Evolutionary conservation across 2,888 invertebrate genomes (phyloP), one percentile per base, ranked within the genome.

Genomic region (Papilio elwesi): DNA sequence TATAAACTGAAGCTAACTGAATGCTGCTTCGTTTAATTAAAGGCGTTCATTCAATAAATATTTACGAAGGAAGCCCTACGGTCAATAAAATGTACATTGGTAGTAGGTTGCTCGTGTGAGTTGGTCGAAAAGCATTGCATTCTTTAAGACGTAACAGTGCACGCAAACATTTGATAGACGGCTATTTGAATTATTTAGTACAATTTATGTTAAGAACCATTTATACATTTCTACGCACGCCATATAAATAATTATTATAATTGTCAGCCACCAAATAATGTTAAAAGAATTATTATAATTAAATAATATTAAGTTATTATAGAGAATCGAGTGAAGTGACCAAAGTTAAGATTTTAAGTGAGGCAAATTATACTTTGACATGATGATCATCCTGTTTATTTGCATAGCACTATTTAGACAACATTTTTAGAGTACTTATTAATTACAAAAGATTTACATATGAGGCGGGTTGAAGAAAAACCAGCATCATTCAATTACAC

Each of bases 171-270:
- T 70, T 75, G 73, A 74, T 75, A 68, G 63, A 68, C 68, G 71
- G 43, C 11, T 47, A 63, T 62, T 69, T 74, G 67, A 77, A 78
- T 76, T 77, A 77, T 76, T 74, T 74, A 76, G 71, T 43, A 49
- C 51, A 49, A 49, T 64, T 12, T 48, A n/a, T n/a, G 26, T 10
- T 59, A 5, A 43, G 43, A 51, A n/a, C n/a, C 49, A 49, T 68
- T 68, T 57, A 16, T n/a, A 57, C 59, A 1, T 68, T 55, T 12
- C 43, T 43, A 43, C 43, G 8, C 7, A 7, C 9, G 7, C 43
- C 43, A 9, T 43, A 43, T 43, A 43, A 43, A 43, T 43, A 43
- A 26, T 26, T 43, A 43, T 43, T 43, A 43, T 9, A 43, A 43
- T 43, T 9, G 2, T 43, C 43, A 43, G 43, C 43, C 43, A 43